These are phyloP conservation scores for Epistrophella euchroma DNA, from an alignment of 2,888 invertebrate species.

Conservation along the genomic window DNA sequence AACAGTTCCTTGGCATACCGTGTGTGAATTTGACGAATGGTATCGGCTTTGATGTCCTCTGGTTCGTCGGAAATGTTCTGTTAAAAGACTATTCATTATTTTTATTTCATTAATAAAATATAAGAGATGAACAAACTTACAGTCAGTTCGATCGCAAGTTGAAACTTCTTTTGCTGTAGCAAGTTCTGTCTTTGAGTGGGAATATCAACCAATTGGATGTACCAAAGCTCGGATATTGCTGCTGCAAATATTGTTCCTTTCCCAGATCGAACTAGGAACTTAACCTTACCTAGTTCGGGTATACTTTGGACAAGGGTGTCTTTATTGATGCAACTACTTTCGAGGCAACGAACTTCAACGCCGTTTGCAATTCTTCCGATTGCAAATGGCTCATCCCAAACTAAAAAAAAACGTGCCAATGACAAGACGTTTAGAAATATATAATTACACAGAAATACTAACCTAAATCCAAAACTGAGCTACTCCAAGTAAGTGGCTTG, in stretches of 20 bases:
- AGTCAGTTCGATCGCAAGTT: slow-evolving; percentile 95
- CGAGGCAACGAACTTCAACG: slow-evolving; percentile 94
- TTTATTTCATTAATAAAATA: not conserved
- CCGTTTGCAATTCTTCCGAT: slow-evolving; percentile 93
- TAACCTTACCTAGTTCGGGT: slow-evolving; percentile 89
- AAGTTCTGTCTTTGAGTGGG: slow-evolving; percentile 93
- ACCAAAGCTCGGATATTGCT: slow-evolving; percentile 95
- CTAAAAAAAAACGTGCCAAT: slow-evolving; percentile 80
- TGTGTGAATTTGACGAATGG: slow-evolving; percentile 94
- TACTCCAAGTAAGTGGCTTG: slow-evolving; percentile 80
- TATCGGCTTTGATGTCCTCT: slow-evolving; percentile 91
- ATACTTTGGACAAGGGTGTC: slow-evolving; percentile 89
- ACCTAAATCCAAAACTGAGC: slow-evolving; percentile 81
- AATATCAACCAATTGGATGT: slow-evolving; percentile 91
- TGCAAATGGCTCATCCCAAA: slow-evolving; percentile 97
- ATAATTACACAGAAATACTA: slow-evolving; percentile 82
- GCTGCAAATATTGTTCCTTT: slow-evolving; percentile 94
- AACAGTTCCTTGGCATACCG: slow-evolving; percentile 96
- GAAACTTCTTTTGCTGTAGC: slow-evolving; percentile 95
- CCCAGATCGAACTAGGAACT: slow-evolving; percentile 89
- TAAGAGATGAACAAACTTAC: slow-evolving; percentile 85
- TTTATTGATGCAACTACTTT: slow-evolving; percentile 88
- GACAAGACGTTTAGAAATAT: slow-evolving; percentile 8
- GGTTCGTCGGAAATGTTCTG: slow-evolving; percentile 93
- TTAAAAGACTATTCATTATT: slow-evolving; percentile 46